Evolutionary conservation across 2,797 vertebrate species (phyloP).

Genomic region (Sandelia bainsii): DNA sequence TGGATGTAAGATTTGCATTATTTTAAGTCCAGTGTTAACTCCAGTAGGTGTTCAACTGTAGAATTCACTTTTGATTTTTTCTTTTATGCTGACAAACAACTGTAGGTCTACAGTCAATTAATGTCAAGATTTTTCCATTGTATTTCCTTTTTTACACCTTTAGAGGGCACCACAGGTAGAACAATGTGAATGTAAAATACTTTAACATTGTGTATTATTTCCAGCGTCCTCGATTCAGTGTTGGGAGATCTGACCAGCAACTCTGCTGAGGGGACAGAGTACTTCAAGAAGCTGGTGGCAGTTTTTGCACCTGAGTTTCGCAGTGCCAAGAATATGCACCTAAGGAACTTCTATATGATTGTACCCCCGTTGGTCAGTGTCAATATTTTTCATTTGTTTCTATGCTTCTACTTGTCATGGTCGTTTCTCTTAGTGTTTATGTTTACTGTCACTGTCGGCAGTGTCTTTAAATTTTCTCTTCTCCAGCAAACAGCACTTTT

Average conservation of each 20-base stretch:
- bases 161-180: slow-evolving; percentile 33
- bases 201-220: neutral
- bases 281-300: slow-evolving; percentile 98
- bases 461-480: neutral
- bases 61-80: neutral
- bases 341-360: slow-evolving; percentile 98
- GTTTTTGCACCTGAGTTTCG: slow-evolving; percentile 97
- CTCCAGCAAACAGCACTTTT: neutral
- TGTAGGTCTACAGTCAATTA: neutral
- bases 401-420: accelerated
- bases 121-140: neutral
- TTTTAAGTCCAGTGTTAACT: neutral
- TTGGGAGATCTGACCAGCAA: slow-evolving; percentile 94
- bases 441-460: accelerated
- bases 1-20: too few relatives aligned
- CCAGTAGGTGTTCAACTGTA: neutral
- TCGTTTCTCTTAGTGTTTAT: neutral
- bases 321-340: slow-evolving; percentile 96
- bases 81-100: neutral
- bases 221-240: slow-evolving; percentile 90
- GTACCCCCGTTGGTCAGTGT: slow-evolving; percentile 94
- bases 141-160: slow-evolving; percentile 8
- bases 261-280: slow-evolving; percentile 97
- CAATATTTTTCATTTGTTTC: neutral
- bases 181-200: neutral